These are phyloP conservation scores for Onychostruthus taczanowskii DNA, from an alignment of 2,113 vertebrate genomes.

Conservation along the genomic window DNA sequence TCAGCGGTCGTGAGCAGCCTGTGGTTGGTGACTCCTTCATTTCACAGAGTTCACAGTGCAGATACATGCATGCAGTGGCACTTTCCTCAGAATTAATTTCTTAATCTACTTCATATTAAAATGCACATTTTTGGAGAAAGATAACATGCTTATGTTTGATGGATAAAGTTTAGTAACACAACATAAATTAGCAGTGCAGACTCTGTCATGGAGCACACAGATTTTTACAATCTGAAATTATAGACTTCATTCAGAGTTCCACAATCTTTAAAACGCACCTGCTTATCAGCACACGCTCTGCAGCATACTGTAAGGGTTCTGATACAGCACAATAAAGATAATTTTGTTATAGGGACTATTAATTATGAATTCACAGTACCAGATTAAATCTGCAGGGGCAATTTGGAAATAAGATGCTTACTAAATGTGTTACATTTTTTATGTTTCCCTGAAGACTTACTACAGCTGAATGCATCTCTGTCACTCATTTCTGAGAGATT, in stretches of 20 bases:
- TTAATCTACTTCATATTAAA: neutral
- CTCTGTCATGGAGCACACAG: neutral
- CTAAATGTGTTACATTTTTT: neutral
- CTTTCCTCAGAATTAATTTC: neutral
- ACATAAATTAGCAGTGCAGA: neutral
- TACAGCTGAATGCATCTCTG: neutral
- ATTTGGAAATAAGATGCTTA: constrained; percentile 7
- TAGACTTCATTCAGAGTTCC: neutral
- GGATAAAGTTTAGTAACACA: neutral
- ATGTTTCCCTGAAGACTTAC: neutral
- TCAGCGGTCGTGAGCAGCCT: neutral
- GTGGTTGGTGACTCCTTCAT: neutral
- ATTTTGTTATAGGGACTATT: neutral
- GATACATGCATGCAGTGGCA: neutral
- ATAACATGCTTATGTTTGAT: neutral
- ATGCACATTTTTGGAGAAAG: neutral
- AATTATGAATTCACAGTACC: neutral
- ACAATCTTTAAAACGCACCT: constrained; percentile 19
- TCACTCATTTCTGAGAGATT: neutral
- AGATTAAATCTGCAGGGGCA: constrained; percentile 22
- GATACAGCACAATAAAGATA: neutral
- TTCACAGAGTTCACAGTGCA: neutral
- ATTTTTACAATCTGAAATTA: neutral
- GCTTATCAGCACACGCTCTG: neutral
- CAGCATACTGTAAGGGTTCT: neutral